Percentiles rank a stretch among this genome's conserved stretches.
Evolutionary conservation across 2,888 invertebrate species (phyloP).

Genomic region (Mesoligia furuncula): DNA sequence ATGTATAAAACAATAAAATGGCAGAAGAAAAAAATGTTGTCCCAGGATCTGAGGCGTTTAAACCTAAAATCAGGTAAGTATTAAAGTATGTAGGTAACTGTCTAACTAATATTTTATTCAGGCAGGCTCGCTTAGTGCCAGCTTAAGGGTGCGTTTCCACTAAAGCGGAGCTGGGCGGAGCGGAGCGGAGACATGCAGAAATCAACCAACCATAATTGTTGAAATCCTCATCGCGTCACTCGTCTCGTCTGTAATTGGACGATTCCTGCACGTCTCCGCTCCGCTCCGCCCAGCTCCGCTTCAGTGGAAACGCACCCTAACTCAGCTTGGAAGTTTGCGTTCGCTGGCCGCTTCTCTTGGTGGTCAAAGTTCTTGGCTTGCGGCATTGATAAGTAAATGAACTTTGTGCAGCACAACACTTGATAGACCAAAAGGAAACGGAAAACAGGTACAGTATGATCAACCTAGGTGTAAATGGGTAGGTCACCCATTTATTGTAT

Average conservation of each 20-base stretch:
- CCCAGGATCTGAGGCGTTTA: neutral
- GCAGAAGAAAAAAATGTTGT: neutral
- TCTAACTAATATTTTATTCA: neutral
- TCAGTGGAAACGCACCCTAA: too few relatives aligned
- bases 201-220: too few relatives aligned
- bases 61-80: slow-evolving; percentile 39
- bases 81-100: too few relatives aligned
- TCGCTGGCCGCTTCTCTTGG: neutral
- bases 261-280: too few relatives aligned
- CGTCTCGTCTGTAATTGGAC: too few relatives aligned
- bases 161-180: too few relatives aligned
- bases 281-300: too few relatives aligned
- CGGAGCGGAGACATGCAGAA: too few relatives aligned
- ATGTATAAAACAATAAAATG: slow-evolving; percentile 20
- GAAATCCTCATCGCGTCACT: too few relatives aligned
- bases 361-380: neutral
- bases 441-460: neutral
- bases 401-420: neutral
- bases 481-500: neutral
- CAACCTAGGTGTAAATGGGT: neutral
- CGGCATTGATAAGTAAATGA: neutral
- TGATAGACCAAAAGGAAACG: neutral
- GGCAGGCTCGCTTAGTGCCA: neutral
- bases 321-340: too few relatives aligned
- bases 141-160: too few relatives aligned